Base-by-base conservation (phyloP, 1,140 invertebrate species). In the Lysiphlebus fabarum region DNA sequence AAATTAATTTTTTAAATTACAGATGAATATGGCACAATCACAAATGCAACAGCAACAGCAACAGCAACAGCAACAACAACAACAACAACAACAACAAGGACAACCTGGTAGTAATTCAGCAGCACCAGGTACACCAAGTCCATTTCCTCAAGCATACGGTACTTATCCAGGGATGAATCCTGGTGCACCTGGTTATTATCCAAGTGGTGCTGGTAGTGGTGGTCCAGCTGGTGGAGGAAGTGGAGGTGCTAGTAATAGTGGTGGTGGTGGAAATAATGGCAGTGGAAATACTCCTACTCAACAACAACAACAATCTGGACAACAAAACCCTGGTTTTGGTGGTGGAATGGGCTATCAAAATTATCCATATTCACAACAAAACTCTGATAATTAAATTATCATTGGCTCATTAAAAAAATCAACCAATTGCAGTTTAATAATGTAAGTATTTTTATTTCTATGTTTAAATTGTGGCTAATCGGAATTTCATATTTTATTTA, bases 121-220 rank as follows among this genome's bases (percentile, higher is more conserved):
- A 42, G 68, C 69, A 0, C 73, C 73, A 17, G 68, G 66, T 5
- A 66, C 75, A 43, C 68, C 75, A 2, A 75, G 72, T 41, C 64
- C 73, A 11, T 80, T 80, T 61, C 76, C 76, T 42, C 76, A 77
- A 64, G 68, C 72, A 51, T 78, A 78, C 38, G 76, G 73, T 43
- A 73, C 64, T 62, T 79, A 79, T 62, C 76, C 76, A 7, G 70
- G 74, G n/a, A 78, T 79, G 71, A 79, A 78, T 53, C 65, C 76
- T 6, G 70, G 69, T 6, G 73, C 75, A 11, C 62, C 67, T 41
- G 73, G 68, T 56, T 80, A 80, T 62, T 79, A 79, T 26, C 70
- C 75, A 14, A 62, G 70, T 4, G 68, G 70, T 54, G 69, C 70
- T 36, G 70, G 67, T 47, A n/a, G 17, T 26, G 17, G 17, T 26